Conservation (phyloP, 2,797 vertebrate genomes). For the Hippocampus kuda region DNA sequence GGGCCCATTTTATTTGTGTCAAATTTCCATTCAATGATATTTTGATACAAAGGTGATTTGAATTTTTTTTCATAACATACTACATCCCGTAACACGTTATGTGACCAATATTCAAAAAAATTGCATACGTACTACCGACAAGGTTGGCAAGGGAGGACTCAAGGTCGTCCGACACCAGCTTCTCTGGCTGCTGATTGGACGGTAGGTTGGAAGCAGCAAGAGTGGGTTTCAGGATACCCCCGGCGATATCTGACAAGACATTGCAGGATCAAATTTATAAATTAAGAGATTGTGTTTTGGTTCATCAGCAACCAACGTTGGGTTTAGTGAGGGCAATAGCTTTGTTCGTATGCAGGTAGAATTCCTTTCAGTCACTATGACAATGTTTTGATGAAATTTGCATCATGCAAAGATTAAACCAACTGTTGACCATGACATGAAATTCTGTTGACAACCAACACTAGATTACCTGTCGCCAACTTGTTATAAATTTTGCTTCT, state of each 20-base stretch:
- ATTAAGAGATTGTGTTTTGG: conserved; percentile 3
- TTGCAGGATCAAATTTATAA: background rate
- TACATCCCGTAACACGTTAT: too few relatives aligned
- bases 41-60: too few relatives aligned
- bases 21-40: too few relatives aligned
- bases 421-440: background rate
- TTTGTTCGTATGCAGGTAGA: background rate
- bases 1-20: too few relatives aligned
- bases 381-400: background rate
- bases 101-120: background rate
- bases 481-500: background rate
- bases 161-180: conserved; percentile 94
- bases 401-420: background rate
- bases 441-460: background rate
- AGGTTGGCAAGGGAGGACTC: conserved; percentile 98
- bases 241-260: conserved; percentile 71
- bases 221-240: conserved; percentile 93
- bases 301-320: background rate
- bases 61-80: too few relatives aligned
- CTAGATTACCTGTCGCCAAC: too few relatives aligned
- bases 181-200: conserved; percentile 78
- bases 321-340: background rate
- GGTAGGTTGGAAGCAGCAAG: conserved; percentile 82
- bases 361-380: background rate
- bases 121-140: conserved; percentile 86